Evolutionary conservation across 2,113 vertebrate species (phyloP).

Genomic region (Scalopus aquaticus): DNA sequence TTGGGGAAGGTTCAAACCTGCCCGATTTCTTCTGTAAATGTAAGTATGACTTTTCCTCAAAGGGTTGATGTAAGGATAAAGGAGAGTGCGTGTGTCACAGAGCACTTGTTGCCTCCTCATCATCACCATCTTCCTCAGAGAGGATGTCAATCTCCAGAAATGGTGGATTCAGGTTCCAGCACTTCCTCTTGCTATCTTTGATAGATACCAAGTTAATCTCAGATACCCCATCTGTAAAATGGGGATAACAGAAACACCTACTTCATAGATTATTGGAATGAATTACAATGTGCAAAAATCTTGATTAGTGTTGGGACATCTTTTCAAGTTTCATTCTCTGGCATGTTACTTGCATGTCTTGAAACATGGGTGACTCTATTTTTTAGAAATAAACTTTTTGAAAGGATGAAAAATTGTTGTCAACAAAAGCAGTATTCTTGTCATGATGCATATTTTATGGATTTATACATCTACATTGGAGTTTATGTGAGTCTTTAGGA

Average conservation of each 20-base stretch:
- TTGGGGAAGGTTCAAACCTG: constrained; percentile 22
- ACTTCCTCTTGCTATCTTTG: neutral
- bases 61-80: neutral
- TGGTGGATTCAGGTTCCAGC: neutral
- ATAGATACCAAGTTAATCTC: neutral
- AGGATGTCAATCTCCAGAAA: neutral
- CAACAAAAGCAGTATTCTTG: constrained; percentile 67
- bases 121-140: neutral
- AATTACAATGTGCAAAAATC: neutral
- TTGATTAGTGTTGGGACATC: neutral
- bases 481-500: constrained; percentile 55
- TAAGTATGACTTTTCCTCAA: neutral
- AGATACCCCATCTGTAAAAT: constrained; percentile 40
- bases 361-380: constrained; percentile 41
- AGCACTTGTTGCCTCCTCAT: neutral
- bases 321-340: constrained; percentile 30
- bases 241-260: neutral
- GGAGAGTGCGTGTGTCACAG: neutral
- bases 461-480: constrained; percentile 67
- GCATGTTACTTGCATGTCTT: neutral
- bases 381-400: constrained; percentile 42
- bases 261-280: neutral
- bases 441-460: constrained; percentile 45
- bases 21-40: neutral
- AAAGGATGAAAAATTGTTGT: neutral